phyloP scores from a whole-genome alignment of 1,140 invertebrate genomes.

The Drosophila lacteicornis region DNA sequence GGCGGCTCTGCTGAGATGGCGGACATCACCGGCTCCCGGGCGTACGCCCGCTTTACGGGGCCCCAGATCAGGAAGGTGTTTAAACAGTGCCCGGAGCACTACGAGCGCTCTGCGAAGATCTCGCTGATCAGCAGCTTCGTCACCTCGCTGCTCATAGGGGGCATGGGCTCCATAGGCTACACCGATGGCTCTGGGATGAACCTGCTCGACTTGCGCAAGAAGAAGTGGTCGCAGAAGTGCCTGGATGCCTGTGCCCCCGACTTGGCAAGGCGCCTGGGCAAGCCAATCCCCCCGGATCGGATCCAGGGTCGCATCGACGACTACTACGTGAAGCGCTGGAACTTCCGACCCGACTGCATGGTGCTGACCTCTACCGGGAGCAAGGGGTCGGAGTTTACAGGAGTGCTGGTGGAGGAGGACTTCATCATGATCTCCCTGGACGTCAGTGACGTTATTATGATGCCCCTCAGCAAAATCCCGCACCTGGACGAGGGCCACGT shows the following conservation, averaged over 20 bases:
- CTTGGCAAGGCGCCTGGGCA: slow-evolving; percentile 89
- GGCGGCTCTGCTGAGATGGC: slow-evolving; percentile 93
- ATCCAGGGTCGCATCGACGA: slow-evolving; percentile 90
- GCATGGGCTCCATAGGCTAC: slow-evolving; percentile 95
- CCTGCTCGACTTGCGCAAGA: slow-evolving; percentile 92
- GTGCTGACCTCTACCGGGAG: slow-evolving; percentile 96
- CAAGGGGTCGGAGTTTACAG: slow-evolving; percentile 93
- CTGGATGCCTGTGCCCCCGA: slow-evolving; percentile 90
- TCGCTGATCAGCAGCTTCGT: slow-evolving; percentile 97
- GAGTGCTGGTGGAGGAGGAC: slow-evolving; percentile 90
- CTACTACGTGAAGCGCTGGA: slow-evolving; percentile 94
- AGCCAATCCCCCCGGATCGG: slow-evolving; percentile 89
- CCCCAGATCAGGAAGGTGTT: slow-evolving; percentile 96
- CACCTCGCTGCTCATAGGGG: slow-evolving; percentile 93
- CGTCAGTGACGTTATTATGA: slow-evolving; percentile 94
- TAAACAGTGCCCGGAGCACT: slow-evolving; percentile 89
- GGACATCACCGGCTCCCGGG: slow-evolving; percentile 94
- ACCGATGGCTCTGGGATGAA: slow-evolving; percentile 99
- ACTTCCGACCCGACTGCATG: slow-evolving; percentile 92
- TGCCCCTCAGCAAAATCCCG: slow-evolving; percentile 89
- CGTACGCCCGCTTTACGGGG: slow-evolving; percentile 96
- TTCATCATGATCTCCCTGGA: slow-evolving; percentile 95
- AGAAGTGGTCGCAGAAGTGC: slow-evolving; percentile 91
- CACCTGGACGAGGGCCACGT: slow-evolving; percentile 92
- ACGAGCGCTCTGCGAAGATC: slow-evolving; percentile 93